phyloP scores from a whole-genome alignment of 2,888 invertebrate genomes.

The Lochmaea capreae region DNA sequence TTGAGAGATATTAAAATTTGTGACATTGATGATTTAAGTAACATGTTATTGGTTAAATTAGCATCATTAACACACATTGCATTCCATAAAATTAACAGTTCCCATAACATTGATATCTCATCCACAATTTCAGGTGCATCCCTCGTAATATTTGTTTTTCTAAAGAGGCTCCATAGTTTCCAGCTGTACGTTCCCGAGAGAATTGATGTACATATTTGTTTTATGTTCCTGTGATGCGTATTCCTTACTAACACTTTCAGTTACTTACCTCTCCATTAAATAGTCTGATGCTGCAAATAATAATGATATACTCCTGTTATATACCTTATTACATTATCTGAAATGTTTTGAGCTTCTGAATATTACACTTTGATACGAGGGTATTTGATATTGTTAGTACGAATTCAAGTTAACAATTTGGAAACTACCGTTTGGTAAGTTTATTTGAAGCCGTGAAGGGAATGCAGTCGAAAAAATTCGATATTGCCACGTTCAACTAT shows the following conservation, averaged over 20 bases:
- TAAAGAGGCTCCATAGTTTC: neutral
- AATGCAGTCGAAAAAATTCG: too few species aligned
- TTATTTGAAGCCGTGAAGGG: too few species aligned
- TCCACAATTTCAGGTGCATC: neutral
- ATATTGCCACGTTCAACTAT: too few species aligned
- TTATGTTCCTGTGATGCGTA: neutral
- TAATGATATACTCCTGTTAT: neutral
- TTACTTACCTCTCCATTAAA: neutral
- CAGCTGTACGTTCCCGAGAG: neutral
- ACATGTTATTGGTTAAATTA: too few species aligned
- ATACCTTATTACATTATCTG: neutral
- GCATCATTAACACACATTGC: too few species aligned
- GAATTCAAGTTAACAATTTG: too few species aligned
- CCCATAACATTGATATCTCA: too few species aligned
- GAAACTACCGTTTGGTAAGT: too few species aligned
- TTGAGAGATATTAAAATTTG: too few species aligned
- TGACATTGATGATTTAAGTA: too few species aligned
- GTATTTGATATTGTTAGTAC: neutral
- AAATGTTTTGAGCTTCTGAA: neutral
- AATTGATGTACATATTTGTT: neutral
- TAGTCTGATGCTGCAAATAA: conserved; percentile 1
- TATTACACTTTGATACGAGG: neutral
- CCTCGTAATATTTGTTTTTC: neutral
- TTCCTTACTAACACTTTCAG: neutral
- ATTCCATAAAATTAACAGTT: too few species aligned